These are phyloP conservation scores for Periphyllus acericola DNA, from an alignment of 2,888 invertebrate genomes.

Conservation along the genomic window DNA sequence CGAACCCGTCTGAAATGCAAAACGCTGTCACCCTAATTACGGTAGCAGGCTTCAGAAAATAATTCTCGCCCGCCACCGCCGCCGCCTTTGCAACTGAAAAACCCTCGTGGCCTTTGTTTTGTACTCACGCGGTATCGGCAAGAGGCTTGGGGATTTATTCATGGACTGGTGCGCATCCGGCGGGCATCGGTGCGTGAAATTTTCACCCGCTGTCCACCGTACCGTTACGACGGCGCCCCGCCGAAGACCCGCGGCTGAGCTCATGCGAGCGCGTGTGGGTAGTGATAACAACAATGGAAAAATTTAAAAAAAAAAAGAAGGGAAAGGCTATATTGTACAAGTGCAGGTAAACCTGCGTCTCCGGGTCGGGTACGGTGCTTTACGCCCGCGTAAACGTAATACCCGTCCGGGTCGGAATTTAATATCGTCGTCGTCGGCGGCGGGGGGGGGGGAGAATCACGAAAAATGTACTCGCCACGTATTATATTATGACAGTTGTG, in stretches of 20 bases:
- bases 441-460: too few species aligned
- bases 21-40: slow-evolving; percentile 26
- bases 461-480: not conserved
- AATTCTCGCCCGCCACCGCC: too few species aligned
- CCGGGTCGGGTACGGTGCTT: too few species aligned
- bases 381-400: too few species aligned
- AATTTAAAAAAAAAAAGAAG: too few species aligned
- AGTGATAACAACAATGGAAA: not conserved
- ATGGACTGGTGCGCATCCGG: slow-evolving; percentile 31
- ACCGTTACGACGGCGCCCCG: too few species aligned
- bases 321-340: too few species aligned
- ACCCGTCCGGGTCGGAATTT: too few species aligned
- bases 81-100: not conserved
- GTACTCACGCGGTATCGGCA: not conserved
- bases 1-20: not conserved
- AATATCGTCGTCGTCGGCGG: not conserved
- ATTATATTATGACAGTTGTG: not conserved
- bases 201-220: not conserved
- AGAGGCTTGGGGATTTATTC: slow-evolving; percentile 35
- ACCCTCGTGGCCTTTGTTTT: slow-evolving; percentile 17
- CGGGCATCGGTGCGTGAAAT: slow-evolving; percentile 20
- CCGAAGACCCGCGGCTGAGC: not conserved
- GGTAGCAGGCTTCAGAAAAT: not conserved
- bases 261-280: not conserved
- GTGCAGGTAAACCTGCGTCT: too few species aligned